Conservation (phyloP, 1,140 invertebrate species). For the Drosophila willistoni region DNA sequence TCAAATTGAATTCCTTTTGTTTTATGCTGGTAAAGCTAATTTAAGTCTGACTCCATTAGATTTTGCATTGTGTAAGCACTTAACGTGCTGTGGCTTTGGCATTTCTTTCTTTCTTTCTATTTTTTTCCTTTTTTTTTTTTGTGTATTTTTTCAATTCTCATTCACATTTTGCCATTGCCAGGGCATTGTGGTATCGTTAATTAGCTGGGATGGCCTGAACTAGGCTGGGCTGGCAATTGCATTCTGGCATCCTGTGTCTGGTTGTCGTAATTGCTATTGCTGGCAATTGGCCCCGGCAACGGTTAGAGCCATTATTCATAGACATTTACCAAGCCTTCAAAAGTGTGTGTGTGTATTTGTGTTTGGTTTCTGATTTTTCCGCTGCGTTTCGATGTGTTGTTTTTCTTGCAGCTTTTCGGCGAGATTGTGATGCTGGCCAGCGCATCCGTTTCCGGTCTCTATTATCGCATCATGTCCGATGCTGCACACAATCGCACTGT, state of each 20-base stretch:
- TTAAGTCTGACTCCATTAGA: neutral
- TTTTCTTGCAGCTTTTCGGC: constrained; percentile 86
- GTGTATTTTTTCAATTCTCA: neutral
- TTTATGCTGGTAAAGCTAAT: neutral
- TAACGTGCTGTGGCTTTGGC: neutral
- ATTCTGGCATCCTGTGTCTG: neutral
- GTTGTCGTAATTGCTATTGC: neutral
- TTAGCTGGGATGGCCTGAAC: constrained; percentile 19
- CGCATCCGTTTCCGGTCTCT: constrained; percentile 91
- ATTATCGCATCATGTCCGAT: constrained; percentile 94
- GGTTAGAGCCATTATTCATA: constrained; percentile 30
- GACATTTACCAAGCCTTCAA: constrained; percentile 13
- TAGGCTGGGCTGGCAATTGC: neutral
- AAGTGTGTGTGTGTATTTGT: neutral
- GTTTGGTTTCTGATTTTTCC: too few relatives aligned
- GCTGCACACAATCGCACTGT: constrained; percentile 93
- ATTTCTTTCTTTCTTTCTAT: neutral
- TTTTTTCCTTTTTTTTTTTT: neutral
- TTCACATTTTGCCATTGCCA: neutral
- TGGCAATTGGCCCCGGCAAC: neutral
- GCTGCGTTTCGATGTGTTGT: constrained; percentile 2
- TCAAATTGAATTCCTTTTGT: too few relatives aligned
- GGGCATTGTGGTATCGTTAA: constrained; percentile 39
- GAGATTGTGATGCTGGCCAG: constrained; percentile 90
- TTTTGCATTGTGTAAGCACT: neutral